Evolutionary conservation across 2,888 invertebrate genomes (phyloP).

Genomic region (Aethes cnicana): DNA sequence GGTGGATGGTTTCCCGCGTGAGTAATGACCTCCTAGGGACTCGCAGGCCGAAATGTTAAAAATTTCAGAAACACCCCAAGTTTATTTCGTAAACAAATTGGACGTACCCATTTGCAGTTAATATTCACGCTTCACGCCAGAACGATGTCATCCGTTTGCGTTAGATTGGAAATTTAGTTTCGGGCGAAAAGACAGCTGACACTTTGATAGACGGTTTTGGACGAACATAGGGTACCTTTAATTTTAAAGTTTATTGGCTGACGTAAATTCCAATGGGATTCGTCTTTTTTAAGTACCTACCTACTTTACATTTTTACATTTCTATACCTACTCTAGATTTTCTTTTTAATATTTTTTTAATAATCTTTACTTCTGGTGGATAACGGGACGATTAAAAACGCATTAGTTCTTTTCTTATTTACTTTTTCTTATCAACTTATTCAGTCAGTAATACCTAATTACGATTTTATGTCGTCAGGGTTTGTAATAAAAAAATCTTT

Average conservation of each 20-base stretch:
- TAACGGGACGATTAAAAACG: too few species aligned
- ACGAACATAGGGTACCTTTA: neutral
- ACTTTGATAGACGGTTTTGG: neutral
- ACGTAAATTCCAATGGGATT: too few species aligned
- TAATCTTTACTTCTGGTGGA: too few species aligned
- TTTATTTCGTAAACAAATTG: conserved; percentile 34
- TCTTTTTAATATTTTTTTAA: too few species aligned
- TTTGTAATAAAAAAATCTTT: too few species aligned
- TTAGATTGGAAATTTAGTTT: conserved; percentile 11
- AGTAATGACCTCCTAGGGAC: conserved; percentile 69
- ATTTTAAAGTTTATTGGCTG: neutral
- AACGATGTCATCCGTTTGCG: neutral
- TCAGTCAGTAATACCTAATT: too few species aligned
- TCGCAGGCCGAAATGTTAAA: conserved; percentile 41
- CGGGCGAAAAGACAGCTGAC: neutral
- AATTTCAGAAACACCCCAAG: conserved; percentile 44
- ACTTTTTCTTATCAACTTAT: too few species aligned
- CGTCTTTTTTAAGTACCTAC: too few species aligned
- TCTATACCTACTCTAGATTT: too few species aligned
- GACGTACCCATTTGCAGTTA: conserved; percentile 24
- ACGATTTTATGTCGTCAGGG: too few species aligned
- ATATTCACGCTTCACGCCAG: conserved; percentile 8
- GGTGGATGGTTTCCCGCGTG: conserved; percentile 70
- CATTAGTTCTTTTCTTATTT: too few species aligned
- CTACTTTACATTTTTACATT: too few species aligned